Percentiles rank a stretch among this genome's conserved stretches.
phyloP scores from a whole-genome alignment of 2,113 vertebrate genomes.

The Pterophyllum scalare region DNA sequence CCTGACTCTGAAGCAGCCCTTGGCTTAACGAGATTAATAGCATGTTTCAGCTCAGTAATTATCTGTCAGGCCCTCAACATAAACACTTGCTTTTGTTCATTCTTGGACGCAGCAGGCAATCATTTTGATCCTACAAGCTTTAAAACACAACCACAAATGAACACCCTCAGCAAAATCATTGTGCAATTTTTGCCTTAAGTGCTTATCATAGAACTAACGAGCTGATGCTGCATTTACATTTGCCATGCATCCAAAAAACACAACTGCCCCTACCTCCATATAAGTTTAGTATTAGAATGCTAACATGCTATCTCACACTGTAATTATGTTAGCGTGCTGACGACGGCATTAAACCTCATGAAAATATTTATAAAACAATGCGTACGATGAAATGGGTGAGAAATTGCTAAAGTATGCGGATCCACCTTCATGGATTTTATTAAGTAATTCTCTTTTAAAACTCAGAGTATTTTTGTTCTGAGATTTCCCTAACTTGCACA shows the following conservation, averaged over 20 bases:
- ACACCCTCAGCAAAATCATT: not conserved
- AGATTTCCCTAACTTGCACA: not conserved
- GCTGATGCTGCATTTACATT: not conserved
- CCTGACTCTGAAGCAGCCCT: not conserved
- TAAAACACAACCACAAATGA: not conserved
- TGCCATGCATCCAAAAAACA: not conserved
- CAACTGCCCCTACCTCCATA: not conserved
- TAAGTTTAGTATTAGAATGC: not conserved
- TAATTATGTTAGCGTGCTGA: not conserved
- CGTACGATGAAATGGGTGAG: not conserved
- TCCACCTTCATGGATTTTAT: not conserved
- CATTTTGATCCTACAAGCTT: not conserved
- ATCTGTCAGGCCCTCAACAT: not conserved
- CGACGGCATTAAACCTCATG: not conserved
- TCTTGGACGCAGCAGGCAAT: not conserved
- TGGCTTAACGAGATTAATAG: not conserved
- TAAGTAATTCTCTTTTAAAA: not conserved
- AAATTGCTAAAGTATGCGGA: not conserved
- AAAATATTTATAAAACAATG: not conserved
- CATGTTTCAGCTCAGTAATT: conserved; percentile 5
- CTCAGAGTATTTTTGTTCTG: not conserved
- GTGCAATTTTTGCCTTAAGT: not conserved
- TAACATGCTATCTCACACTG: not conserved
- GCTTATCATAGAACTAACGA: not conserved
- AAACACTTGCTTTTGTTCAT: not conserved